Conservation (phyloP, 1,140 invertebrate species). For the Diachasmimorpha longicaudata region DNA sequence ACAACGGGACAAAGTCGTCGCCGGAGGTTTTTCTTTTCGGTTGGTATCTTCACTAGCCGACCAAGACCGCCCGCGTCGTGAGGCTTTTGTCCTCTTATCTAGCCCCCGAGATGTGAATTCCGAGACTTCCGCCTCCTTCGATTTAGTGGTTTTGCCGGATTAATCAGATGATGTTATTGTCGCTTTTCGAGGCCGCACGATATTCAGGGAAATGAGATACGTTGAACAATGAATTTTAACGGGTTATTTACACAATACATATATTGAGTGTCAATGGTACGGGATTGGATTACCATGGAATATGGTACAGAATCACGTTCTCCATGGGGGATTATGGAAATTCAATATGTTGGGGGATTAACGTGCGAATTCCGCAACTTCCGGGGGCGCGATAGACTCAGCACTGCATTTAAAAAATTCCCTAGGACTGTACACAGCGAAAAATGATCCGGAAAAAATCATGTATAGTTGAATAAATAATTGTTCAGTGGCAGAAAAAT, state of each 20-base stretch:
- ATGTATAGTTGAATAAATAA: too few species aligned
- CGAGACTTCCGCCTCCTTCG: background rate
- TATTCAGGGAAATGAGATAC: background rate
- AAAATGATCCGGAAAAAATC: too few species aligned
- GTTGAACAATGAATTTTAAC: background rate
- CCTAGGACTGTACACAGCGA: too few species aligned
- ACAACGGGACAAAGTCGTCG: background rate
- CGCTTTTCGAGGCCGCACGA: background rate
- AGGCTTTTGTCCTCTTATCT: background rate
- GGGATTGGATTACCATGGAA: background rate
- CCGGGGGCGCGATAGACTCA: background rate
- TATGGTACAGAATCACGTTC: background rate
- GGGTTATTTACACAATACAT: background rate
- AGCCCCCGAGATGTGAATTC: background rate
- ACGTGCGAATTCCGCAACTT: background rate
- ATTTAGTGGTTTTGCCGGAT: background rate
- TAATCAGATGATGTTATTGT: background rate
- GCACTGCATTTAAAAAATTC: too few species aligned
- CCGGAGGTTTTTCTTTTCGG: background rate
- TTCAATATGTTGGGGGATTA: background rate
- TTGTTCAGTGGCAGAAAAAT: too few species aligned
- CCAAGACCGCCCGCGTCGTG: background rate
- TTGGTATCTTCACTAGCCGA: background rate
- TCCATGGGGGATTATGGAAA: background rate
- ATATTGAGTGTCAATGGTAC: background rate